Conservation (phyloP, 2,888 invertebrate genomes). For the Tipula lateralis region DNA sequence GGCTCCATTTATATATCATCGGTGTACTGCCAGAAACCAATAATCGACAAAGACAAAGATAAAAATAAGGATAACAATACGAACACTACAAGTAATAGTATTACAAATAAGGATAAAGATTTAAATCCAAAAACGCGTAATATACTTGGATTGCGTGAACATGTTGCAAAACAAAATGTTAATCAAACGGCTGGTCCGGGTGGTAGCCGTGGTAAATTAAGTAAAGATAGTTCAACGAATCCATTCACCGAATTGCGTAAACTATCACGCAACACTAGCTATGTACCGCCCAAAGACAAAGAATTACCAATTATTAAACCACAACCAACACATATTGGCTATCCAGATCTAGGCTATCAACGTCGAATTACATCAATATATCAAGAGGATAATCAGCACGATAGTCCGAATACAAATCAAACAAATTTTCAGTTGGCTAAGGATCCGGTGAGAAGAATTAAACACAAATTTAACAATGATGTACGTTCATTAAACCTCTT, state of each 20-base stretch:
- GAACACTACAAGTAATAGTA: background rate
- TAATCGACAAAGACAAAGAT: background rate
- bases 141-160: background rate
- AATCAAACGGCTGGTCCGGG: background rate
- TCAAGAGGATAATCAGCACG: background rate
- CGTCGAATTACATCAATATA: background rate
- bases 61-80: background rate
- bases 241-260: background rate
- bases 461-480: slow-evolving; percentile 28
- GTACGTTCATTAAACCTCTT: background rate
- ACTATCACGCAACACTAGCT: background rate
- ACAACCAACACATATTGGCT: background rate
- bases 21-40: background rate
- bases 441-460: slow-evolving; percentile 28
- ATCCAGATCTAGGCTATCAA: background rate
- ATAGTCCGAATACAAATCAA: slow-evolving; percentile 13
- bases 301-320: background rate
- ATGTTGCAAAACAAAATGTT: background rate
- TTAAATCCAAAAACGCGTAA: slow-evolving; percentile 9
- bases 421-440: background rate
- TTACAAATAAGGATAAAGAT: background rate
- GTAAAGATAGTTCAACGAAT: background rate
- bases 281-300: background rate
- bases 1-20: background rate
- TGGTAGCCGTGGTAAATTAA: background rate